These are phyloP conservation scores for Florisuga fusca DNA, from an alignment of 2,797 vertebrate species.

Conservation along the genomic window DNA sequence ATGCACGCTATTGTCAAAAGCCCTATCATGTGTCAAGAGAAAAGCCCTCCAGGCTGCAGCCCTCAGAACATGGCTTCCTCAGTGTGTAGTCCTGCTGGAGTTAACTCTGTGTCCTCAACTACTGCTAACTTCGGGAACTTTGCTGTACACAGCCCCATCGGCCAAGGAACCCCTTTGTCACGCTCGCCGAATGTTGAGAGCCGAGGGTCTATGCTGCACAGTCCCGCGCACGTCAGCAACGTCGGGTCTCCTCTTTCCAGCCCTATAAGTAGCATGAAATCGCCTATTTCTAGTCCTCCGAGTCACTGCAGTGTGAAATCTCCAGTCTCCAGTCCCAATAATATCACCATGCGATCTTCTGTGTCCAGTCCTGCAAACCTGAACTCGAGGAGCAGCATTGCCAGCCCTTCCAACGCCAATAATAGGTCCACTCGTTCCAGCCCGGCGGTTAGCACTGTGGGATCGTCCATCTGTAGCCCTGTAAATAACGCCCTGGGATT, in stretches of 20 bases:
- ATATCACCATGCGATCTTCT: slow-evolving; percentile 86
- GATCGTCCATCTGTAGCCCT: slow-evolving; percentile 88
- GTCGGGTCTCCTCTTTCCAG: slow-evolving; percentile 94
- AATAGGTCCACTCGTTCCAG: slow-evolving; percentile 95
- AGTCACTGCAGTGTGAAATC: slow-evolving; percentile 93
- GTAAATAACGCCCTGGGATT: slow-evolving; percentile 86
- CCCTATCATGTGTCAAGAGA: slow-evolving; percentile 83
- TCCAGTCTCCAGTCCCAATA: slow-evolving; percentile 90
- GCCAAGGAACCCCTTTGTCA: slow-evolving; percentile 86
- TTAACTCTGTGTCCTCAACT: slow-evolving; percentile 93
- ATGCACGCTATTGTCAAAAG: slow-evolving; percentile 84
- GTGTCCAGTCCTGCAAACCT: slow-evolving; percentile 91
- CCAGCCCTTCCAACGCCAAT: slow-evolving; percentile 89
- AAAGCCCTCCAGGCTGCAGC: slow-evolving; percentile 87
- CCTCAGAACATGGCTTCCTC: slow-evolving; percentile 87
- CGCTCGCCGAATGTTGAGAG: slow-evolving; percentile 86
- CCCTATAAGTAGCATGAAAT: slow-evolving; percentile 95
- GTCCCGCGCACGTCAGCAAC: slow-evolving; percentile 90
- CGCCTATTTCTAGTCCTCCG: slow-evolving; percentile 94
- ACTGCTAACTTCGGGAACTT: slow-evolving; percentile 89
- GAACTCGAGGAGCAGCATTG: slow-evolving; percentile 89
- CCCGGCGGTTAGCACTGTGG: slow-evolving; percentile 86
- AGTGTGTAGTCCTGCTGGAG: slow-evolving; percentile 90
- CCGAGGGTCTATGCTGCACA: slow-evolving; percentile 90
- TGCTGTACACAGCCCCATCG: slow-evolving; percentile 86